Conservation (phyloP, 2,888 invertebrate genomes). For the Leptinotarsa haldemani region DNA sequence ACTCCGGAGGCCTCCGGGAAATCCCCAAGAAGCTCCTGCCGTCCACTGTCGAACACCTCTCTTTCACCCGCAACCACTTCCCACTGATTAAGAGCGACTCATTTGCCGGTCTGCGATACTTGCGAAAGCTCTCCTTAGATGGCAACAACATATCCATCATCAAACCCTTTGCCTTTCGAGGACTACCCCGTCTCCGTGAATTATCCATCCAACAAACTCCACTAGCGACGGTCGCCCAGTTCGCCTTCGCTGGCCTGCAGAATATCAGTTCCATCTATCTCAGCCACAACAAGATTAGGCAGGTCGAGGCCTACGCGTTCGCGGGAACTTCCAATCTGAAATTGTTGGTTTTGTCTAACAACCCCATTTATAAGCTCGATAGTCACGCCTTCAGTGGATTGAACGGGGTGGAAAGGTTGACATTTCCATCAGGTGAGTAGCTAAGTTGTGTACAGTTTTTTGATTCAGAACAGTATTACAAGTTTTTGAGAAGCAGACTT, state of each 20-base stretch:
- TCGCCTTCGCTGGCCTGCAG: constrained; percentile 86
- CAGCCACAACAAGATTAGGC: constrained; percentile 70
- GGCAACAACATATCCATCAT: constrained; percentile 88
- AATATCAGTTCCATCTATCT: constrained; percentile 80
- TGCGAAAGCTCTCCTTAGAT: constrained; percentile 86
- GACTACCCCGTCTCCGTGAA: constrained; percentile 80
- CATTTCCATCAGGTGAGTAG: constrained; percentile 74
- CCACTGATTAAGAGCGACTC: constrained; percentile 84
- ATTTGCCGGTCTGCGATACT: constrained; percentile 79
- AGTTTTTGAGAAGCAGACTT: no score
- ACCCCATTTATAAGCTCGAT: constrained; percentile 84
- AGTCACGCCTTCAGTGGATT: constrained; percentile 87
- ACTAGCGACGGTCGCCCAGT: constrained; percentile 81
- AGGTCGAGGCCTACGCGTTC: constrained; percentile 80
- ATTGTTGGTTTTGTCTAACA: constrained; percentile 84
- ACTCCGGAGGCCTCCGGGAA: constrained; percentile 83
- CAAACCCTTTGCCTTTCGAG: constrained; percentile 87
- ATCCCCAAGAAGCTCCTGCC: constrained; percentile 83
- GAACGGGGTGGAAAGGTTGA: constrained; percentile 84
- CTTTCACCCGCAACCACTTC: constrained; percentile 87
- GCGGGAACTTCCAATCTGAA: constrained; percentile 88
- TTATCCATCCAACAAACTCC: constrained; percentile 90
- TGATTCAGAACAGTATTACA: no score
- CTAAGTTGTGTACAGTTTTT: no score
- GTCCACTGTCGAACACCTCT: constrained; percentile 83